A percentile compares a stretch with the other conserved stretches of the same genome.
These are phyloP conservation scores for Sterna hirundo DNA, from an alignment of 2,113 vertebrate genomes.

Conservation along the genomic window DNA sequence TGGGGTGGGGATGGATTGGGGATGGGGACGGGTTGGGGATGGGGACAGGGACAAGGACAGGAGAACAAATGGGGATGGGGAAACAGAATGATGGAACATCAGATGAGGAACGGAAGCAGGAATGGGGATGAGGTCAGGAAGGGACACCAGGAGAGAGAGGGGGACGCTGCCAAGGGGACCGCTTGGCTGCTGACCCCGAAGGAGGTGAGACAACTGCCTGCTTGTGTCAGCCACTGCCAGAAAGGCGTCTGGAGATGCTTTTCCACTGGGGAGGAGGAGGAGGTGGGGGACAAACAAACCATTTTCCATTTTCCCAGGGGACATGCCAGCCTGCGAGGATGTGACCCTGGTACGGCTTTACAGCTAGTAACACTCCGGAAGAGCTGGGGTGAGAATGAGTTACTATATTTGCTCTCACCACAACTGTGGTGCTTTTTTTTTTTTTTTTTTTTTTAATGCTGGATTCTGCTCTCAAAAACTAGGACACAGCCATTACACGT, in stretches of 20 bases:
- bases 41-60: too few species aligned
- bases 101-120: background rate
- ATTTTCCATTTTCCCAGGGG: background rate
- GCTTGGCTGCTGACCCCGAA: accelerated
- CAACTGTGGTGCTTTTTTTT: background rate
- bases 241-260: accelerated
- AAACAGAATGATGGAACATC: background rate
- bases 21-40: too few species aligned
- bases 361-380: background rate
- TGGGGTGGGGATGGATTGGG: too few species aligned
- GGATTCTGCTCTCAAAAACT: conserved; percentile 36
- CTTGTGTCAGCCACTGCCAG: background rate
- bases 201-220: accelerated
- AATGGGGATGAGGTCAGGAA: background rate
- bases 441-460: background rate
- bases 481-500: conserved; percentile 33
- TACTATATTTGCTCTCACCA: background rate
- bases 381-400: background rate
- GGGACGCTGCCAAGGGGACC: accelerated
- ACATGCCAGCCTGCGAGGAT: background rate
- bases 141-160: background rate
- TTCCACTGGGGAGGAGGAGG: background rate
- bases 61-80: too few species aligned
- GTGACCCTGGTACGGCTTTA: background rate
- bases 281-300: background rate